Conservation (phyloP, 30 jellyfish, hydroid and myxozoan species). For the Mastigias papua region DNA sequence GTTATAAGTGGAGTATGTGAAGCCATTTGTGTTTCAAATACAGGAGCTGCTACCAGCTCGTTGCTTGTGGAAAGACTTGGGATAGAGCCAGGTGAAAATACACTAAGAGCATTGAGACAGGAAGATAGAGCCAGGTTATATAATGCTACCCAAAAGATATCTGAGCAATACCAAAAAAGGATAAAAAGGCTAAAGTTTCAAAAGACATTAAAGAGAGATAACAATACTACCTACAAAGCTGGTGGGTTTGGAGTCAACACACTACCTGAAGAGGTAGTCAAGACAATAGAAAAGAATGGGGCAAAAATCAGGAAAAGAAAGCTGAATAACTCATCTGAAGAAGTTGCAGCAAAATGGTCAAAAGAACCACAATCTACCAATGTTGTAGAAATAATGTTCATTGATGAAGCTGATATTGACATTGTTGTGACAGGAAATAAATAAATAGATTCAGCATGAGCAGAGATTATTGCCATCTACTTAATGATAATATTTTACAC, state of each 20-base stretch:
- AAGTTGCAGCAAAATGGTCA: background rate
- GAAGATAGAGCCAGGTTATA: slow-evolving; percentile 42
- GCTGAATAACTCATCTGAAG: background rate
- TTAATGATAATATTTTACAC: background rate
- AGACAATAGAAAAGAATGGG: background rate
- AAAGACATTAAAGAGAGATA: background rate
- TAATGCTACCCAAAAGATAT: slow-evolving; percentile 21
- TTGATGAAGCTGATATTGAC: slow-evolving; percentile 1
- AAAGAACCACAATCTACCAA: slow-evolving; percentile 1
- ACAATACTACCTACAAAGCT: background rate
- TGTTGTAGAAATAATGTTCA: slow-evolving; percentile 2
- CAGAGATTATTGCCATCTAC: background rate
- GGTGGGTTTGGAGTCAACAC: slow-evolving; percentile 5
- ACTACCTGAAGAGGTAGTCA: background rate
- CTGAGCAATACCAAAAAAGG: slow-evolving; percentile 8
- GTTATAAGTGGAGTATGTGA: slow-evolving; percentile 23
- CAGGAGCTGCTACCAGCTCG: slow-evolving; percentile 47
- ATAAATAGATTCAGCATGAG: background rate
- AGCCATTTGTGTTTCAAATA: slow-evolving; percentile 52
- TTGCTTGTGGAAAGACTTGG: slow-evolving; percentile 43
- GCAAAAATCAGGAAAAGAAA: background rate
- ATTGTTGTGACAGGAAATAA: background rate
- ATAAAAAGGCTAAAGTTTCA: slow-evolving; percentile 16
- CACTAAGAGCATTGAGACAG: slow-evolving; percentile 31
- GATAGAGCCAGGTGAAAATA: no score